Evolutionary conservation across 2,113 vertebrate genomes (phyloP).

Genomic region (Pipa parva): DNA sequence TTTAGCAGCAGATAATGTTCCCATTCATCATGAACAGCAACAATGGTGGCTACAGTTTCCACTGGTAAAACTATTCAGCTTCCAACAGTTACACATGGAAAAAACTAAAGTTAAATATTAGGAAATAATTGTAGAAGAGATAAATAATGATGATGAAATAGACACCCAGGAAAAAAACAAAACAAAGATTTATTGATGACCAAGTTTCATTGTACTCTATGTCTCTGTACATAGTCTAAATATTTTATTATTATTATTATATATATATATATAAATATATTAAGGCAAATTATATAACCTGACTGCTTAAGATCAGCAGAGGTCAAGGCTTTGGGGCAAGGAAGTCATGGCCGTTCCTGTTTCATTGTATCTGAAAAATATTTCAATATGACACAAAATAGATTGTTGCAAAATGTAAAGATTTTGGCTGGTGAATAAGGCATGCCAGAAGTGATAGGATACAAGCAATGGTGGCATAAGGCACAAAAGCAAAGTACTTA

Average conservation of each 20-base stretch:
- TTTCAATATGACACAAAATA: constrained; percentile 7
- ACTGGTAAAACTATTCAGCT: no score
- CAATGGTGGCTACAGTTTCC: no score
- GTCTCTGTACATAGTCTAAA: background rate
- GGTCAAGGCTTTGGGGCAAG: background rate
- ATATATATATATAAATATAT: background rate
- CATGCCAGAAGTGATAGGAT: background rate
- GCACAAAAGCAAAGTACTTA: constrained; percentile 16
- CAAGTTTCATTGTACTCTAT: constrained; percentile 1
- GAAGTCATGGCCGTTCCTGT: background rate
- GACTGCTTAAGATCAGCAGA: constrained; percentile 14
- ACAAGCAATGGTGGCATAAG: constrained; percentile 16
- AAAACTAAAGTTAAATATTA: no score
- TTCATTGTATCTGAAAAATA: background rate
- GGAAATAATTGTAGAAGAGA: no score
- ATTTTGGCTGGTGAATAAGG: constrained; percentile 3
- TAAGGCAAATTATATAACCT: background rate
- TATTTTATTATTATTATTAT: background rate
- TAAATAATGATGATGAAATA: no score
- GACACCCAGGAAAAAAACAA: no score
- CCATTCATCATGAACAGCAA: no score
- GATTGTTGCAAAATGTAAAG: background rate
- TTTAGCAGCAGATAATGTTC: no score
- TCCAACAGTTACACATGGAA: no score
- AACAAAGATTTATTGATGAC: no score